Evolutionary conservation across 2,113 vertebrate genomes (phyloP).

Genomic region (Empidonax traillii): DNA sequence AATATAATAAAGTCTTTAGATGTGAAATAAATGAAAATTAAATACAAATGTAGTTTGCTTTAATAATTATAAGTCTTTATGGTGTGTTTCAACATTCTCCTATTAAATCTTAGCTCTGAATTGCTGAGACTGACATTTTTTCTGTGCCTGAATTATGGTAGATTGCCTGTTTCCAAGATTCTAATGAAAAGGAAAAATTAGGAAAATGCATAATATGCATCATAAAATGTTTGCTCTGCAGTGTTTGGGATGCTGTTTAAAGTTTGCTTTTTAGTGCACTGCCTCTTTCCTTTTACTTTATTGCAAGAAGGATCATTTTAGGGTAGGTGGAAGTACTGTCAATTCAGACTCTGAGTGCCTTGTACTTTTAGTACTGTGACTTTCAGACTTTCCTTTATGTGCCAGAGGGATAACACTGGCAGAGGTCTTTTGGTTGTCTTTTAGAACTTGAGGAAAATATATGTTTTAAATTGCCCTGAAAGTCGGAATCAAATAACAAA

Average conservation of each 20-base stretch:
- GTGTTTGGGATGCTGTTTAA: background rate
- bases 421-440: background rate
- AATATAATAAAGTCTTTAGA: conserved; percentile 12
- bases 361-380: background rate
- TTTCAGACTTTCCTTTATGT: background rate
- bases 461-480: background rate
- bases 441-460: background rate
- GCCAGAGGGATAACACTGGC: background rate
- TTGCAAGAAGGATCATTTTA: background rate
- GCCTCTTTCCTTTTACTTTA: background rate
- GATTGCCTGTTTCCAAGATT: background rate
- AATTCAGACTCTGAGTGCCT: background rate
- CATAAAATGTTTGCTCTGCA: background rate
- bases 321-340: background rate
- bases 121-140: background rate
- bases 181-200: background rate
- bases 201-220: background rate
- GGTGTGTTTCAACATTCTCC: background rate
- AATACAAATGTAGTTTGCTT: background rate
- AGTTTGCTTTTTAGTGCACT: background rate
- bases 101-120: background rate
- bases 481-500: background rate
- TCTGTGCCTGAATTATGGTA: background rate
- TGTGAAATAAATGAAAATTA: background rate
- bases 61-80: conserved; percentile 16